Conservation (phyloP, 2,113 vertebrate genomes). For the Phaethon lepturus region DNA sequence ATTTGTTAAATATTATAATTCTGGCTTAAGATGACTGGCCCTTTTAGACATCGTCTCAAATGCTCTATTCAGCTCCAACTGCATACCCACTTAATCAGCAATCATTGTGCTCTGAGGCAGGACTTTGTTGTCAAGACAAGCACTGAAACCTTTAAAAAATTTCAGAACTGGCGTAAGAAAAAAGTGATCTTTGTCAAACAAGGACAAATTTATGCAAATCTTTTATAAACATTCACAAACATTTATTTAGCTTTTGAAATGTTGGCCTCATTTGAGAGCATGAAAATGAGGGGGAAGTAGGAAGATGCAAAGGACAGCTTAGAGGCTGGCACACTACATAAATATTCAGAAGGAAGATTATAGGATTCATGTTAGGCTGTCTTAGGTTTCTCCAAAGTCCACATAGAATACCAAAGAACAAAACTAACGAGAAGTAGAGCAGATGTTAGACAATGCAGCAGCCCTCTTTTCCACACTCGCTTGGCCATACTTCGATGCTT, state of each 20-base stretch:
- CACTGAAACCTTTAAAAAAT: conserved; percentile 77
- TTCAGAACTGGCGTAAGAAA: conserved; percentile 79
- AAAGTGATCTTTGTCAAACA: conserved; percentile 83
- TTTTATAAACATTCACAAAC: conserved; percentile 87
- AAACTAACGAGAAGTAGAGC: conserved; percentile 89
- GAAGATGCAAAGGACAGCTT: conserved; percentile 85
- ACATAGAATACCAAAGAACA: conserved; percentile 87
- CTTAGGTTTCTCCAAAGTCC: conserved; percentile 87
- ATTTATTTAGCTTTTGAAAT: conserved; percentile 89
- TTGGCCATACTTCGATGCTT: conserved; percentile 85
- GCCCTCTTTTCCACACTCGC: conserved; percentile 84
- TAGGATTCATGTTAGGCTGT: conserved; percentile 85
- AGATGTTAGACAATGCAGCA: conserved; percentile 89
- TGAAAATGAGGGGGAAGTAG: conserved; percentile 81
- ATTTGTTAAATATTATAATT: conserved; percentile 75
- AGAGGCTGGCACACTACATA: conserved; percentile 85
- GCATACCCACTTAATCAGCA: conserved; percentile 81
- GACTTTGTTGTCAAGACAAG: conserved; percentile 82
- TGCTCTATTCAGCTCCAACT: conserved; percentile 63
- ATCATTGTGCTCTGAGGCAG: conserved; percentile 77
- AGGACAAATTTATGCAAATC: conserved; percentile 86
- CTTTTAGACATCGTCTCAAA: conserved; percentile 60
- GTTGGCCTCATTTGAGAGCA: conserved; percentile 85
- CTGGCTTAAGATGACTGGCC: conserved; percentile 66
- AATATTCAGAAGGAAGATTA: conserved; percentile 92